phyloP scores from a whole-genome alignment of 2,113 vertebrate species.

The Setophaga kirtlandii region DNA sequence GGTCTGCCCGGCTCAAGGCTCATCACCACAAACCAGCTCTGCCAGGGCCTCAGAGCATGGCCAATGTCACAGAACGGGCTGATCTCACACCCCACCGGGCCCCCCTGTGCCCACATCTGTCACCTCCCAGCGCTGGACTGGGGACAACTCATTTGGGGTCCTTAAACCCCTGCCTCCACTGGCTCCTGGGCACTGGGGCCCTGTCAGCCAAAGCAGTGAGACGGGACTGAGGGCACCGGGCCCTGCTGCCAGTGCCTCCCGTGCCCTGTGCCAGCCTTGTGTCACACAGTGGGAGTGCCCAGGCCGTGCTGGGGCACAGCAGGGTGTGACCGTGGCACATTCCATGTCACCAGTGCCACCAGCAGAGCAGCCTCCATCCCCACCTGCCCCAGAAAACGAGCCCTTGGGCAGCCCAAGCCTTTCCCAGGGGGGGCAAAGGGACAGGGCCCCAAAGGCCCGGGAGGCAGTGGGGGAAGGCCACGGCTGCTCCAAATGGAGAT shows the following conservation, averaged over 20 bases:
- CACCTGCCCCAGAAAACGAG: background rate
- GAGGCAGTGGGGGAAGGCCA: background rate
- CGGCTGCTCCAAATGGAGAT: conserved; percentile 31
- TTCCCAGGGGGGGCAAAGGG: background rate
- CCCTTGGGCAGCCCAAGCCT: background rate
- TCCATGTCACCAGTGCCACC: accelerated
- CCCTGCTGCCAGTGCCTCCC: background rate
- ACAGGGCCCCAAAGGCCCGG: background rate
- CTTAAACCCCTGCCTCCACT: background rate
- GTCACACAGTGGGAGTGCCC: accelerated
- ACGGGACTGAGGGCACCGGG: accelerated
- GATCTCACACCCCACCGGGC: background rate
- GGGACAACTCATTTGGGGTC: background rate
- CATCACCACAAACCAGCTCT: background rate
- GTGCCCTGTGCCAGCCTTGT: accelerated
- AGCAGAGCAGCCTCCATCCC: background rate
- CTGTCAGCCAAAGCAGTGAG: accelerated
- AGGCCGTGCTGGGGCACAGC: background rate
- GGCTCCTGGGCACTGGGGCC: accelerated
- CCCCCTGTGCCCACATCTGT: background rate
- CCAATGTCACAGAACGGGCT: background rate
- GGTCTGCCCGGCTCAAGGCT: background rate
- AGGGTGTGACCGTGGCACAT: accelerated
- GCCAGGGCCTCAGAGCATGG: background rate
- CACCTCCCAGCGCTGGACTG: accelerated